Evolutionary conservation across 2,797 vertebrate species (phyloP).

Genomic region (Sternarchorhynchus goeldii): DNA sequence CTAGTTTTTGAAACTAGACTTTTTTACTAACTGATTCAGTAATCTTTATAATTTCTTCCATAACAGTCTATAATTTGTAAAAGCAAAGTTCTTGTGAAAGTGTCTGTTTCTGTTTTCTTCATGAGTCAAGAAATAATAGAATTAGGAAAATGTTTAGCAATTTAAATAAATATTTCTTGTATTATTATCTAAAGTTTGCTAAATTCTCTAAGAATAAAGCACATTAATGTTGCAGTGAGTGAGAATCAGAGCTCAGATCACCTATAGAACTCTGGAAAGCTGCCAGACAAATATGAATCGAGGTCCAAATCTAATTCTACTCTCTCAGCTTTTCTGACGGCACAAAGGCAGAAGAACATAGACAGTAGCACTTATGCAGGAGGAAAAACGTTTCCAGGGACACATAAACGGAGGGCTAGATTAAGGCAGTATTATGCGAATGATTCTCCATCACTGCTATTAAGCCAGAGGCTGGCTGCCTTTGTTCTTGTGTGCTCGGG

Average conservation of each 20-base stretch:
- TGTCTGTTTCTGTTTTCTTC: background rate
- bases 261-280: conserved; percentile 4
- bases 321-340: conserved; percentile 31
- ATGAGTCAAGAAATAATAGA: background rate
- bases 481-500: conserved; percentile 57
- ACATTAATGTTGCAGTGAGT: conserved; percentile 37
- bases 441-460: conserved; percentile 46
- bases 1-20: too few species aligned
- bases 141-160: background rate
- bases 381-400: conserved; percentile 23
- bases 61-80: background rate
- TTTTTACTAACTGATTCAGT: background rate
- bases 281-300: conserved; percentile 27
- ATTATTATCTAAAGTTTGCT: background rate
- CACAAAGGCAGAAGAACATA: conserved; percentile 8
- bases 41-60: background rate
- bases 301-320: conserved; percentile 7
- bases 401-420: conserved; percentile 43
- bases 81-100: background rate
- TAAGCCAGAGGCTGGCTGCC: conserved; percentile 49
- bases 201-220: background rate
- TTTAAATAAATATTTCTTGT: background rate
- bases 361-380: too few species aligned
- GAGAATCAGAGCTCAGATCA: conserved; percentile 23
- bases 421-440: conserved; percentile 31